Base-by-base conservation (phyloP, 2,113 vertebrate species). In the Larimichthys crocea region DNA sequence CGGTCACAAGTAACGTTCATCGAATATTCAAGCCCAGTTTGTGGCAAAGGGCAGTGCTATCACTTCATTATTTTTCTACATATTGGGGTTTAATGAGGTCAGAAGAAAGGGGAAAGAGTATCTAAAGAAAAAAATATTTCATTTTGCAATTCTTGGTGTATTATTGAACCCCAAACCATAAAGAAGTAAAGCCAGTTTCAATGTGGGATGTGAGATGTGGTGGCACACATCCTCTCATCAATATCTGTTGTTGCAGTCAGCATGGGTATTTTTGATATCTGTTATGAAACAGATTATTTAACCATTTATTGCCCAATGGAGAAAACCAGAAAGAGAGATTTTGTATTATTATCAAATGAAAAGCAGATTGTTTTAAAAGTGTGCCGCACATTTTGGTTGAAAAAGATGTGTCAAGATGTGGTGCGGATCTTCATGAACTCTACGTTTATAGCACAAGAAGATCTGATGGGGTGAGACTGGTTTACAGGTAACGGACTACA, bases 391-490 rank as follows among this genome's bases (percentile, higher is more conserved):
- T 56, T 52, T 52, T 73, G 20, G 10, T 62, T n/a, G 5, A 61
- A 31, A 31, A 31, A 31, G 29, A 31, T 31, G 4, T 31, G 29
- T 31, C 29, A 31, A 5, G 29, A 31, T 53, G 31, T 56, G 55
- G n/a, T 49, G 22, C 19, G 62, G 35, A 57, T 29, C 48, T 72
- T 65, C 22, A 31, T 66, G 50, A 75, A 59, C 53, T 69, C 52
- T 70, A 5, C 8, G n/a, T 48, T 11, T 10, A 29, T 15, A 44
- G 73, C 29, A 35, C 0, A 26, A 31, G 8, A 3, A 31, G 22
- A 56, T 61, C 68, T 63, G 56, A 72, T 72, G 49, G 62, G 62
- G 40, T 73, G 31, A 55, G 46, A 22, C 26, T 66, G 31, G 5
- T 72, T 56, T 50, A 50, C 71, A 42, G 22, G 42, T 3, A 57